Percentiles rank a stretch among this genome's conserved stretches.
These are phyloP conservation scores for Microplitis manilae DNA, from an alignment of 2,888 invertebrate genomes.

Conservation along the genomic window DNA sequence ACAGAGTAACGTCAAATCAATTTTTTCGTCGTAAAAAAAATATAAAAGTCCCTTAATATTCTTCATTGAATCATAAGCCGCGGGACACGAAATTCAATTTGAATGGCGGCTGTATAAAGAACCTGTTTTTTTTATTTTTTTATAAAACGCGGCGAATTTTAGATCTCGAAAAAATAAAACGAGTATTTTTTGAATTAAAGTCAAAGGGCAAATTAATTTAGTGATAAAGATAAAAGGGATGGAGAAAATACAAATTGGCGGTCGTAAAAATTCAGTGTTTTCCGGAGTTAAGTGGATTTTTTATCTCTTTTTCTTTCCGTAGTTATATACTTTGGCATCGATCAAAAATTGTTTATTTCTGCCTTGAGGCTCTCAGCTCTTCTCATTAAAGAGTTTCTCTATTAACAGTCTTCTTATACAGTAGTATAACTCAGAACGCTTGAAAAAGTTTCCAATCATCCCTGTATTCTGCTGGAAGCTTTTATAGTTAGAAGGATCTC, in stretches of 20 bases:
- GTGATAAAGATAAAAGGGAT: too few relatives aligned
- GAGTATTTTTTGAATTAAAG: too few relatives aligned
- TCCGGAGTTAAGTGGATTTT: neutral
- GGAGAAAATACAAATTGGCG: neutral
- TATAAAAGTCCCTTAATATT: constrained; percentile 1
- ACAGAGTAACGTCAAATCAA: neutral
- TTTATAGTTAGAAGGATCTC: neutral
- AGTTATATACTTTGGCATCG: neutral
- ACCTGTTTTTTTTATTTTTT: neutral
- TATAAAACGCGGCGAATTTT: too few relatives aligned
- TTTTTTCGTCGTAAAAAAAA: neutral
- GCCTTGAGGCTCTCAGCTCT: neutral
- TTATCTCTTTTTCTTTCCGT: neutral
- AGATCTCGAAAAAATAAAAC: too few relatives aligned
- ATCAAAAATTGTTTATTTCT: neutral
- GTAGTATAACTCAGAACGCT: neutral
- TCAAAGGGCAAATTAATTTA: too few relatives aligned
- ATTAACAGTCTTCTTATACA: neutral
- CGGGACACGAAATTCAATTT: neutral
- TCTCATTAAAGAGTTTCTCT: constrained; percentile 10
- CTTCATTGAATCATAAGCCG: neutral
- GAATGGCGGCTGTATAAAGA: neutral
- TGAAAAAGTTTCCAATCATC: constrained; percentile 11
- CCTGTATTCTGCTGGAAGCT: constrained; percentile 1
- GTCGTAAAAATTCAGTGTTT: neutral